These are phyloP conservation scores for Zaprionus inermis DNA, from an alignment of 1,140 invertebrate genomes.

Conservation along the genomic window DNA sequence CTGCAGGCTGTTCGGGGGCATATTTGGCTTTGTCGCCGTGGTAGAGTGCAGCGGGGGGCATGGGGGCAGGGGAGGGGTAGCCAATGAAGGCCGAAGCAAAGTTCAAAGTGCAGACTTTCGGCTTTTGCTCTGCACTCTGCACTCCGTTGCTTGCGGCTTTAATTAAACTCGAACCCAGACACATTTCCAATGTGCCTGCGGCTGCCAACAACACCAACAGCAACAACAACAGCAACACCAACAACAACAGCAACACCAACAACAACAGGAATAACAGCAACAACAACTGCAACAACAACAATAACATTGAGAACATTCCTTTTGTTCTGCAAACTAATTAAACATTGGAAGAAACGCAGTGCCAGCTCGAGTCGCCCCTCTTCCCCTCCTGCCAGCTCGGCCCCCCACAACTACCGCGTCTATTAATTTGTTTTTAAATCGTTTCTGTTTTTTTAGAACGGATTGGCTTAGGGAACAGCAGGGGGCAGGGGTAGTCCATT, in stretches of 20 bases:
- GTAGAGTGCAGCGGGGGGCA: not conserved
- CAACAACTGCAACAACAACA: slow-evolving; percentile 1
- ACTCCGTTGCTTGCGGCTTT: slow-evolving; percentile 62
- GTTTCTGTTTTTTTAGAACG: slow-evolving; percentile 46
- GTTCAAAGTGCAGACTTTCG: slow-evolving; percentile 48
- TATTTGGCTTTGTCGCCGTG: slow-evolving; percentile 1
- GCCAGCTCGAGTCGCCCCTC: not conserved
- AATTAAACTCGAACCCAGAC: slow-evolving; percentile 64
- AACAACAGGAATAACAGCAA: slow-evolving; percentile 1
- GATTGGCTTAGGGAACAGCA: slow-evolving; percentile 1
- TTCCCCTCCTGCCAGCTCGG: not conserved
- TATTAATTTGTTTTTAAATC: slow-evolving; percentile 79
- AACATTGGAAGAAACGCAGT: slow-evolving; percentile 54
- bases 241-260: not conserved
- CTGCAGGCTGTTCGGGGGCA: slow-evolving; percentile 12
- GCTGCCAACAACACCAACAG: slow-evolving; percentile 12
- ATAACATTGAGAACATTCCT: slow-evolving; percentile 32
- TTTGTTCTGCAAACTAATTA: slow-evolving; percentile 77
- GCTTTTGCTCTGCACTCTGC: slow-evolving; percentile 19
- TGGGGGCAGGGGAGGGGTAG: not conserved
- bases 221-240: slow-evolving; percentile 42
- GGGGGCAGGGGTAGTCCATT: not conserved
- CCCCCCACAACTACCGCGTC: slow-evolving; percentile 25
- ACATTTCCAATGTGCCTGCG: slow-evolving; percentile 40
- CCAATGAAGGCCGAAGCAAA: slow-evolving; percentile 42